Conservation (phyloP, 2,888 invertebrate species). For the Acanthoscelides obtectus region DNA sequence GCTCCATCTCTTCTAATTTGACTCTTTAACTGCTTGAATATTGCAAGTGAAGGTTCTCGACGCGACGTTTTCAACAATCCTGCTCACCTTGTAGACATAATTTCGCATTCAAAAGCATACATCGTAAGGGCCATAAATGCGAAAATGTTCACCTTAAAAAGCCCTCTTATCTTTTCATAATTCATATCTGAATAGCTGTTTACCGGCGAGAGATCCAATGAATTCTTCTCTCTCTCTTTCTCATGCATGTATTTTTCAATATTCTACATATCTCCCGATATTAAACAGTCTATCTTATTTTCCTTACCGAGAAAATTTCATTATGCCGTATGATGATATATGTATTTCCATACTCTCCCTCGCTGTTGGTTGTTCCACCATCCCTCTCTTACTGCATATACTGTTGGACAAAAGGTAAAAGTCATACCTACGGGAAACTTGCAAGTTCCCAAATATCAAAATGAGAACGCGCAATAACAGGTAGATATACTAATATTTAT, state of each 20-base stretch:
- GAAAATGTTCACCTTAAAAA: neutral
- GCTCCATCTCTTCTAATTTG: too few relatives aligned
- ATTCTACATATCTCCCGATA: conserved; percentile 43
- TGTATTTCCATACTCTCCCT: conserved; percentile 37
- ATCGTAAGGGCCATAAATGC: neutral
- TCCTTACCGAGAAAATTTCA: conserved; percentile 44
- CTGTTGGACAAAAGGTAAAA: neutral
- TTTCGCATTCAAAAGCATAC: neutral
- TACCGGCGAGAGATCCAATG: neutral
- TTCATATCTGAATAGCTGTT: neutral
- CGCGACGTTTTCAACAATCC: too few relatives aligned
- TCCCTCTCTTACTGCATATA: neutral
- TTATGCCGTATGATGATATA: conserved; percentile 46
- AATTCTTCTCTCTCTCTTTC: neutral
- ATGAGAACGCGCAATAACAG: too few relatives aligned
- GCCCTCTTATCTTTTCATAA: neutral
- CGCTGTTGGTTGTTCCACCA: neutral
- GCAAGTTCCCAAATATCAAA: too few relatives aligned
- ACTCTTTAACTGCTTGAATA: too few relatives aligned
- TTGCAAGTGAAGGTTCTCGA: too few relatives aligned
- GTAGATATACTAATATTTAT: too few relatives aligned
- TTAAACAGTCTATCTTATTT: conserved; percentile 46
- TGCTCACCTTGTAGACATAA: neutral
- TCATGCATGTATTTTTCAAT: conserved; percentile 42
- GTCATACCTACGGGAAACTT: too few relatives aligned